These are phyloP conservation scores for Ischnura elegans DNA, from an alignment of 2,888 invertebrate genomes.

Conservation along the genomic window DNA sequence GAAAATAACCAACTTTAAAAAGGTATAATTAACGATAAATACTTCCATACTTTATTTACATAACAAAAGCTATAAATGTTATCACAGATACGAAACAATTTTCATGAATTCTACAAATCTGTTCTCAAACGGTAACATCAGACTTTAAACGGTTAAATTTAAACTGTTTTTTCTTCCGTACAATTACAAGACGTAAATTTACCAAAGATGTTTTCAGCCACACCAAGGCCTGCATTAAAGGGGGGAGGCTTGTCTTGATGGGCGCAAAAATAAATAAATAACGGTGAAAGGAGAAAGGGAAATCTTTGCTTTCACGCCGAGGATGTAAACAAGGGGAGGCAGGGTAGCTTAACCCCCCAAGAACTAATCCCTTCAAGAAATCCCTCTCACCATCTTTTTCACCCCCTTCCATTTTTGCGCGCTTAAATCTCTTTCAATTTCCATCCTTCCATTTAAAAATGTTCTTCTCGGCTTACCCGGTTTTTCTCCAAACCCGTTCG, in stretches of 20 bases:
- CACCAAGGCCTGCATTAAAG: neutral
- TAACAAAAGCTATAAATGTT: too few species aligned
- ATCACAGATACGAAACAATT: too few species aligned
- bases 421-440: neutral
- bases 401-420: neutral
- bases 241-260: neutral
- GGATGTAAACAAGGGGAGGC: neutral
- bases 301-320: neutral
- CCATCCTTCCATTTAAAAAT: neutral
- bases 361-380: neutral
- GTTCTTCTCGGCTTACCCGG: neutral
- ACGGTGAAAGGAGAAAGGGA: neutral
- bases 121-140: too few species aligned
- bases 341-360: neutral
- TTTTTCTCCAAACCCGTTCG: neutral
- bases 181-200: neutral
- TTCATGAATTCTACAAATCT: too few species aligned
- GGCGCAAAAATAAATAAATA: neutral
- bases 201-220: neutral
- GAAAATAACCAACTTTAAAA: too few species aligned
- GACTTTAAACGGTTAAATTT: too few species aligned
- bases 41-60: too few species aligned
- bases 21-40: too few species aligned
- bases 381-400: neutral
- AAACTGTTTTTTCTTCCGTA: too few species aligned